These are phyloP conservation scores for Thecophora atra DNA, from an alignment of 2,888 invertebrate species.

Conservation along the genomic window DNA sequence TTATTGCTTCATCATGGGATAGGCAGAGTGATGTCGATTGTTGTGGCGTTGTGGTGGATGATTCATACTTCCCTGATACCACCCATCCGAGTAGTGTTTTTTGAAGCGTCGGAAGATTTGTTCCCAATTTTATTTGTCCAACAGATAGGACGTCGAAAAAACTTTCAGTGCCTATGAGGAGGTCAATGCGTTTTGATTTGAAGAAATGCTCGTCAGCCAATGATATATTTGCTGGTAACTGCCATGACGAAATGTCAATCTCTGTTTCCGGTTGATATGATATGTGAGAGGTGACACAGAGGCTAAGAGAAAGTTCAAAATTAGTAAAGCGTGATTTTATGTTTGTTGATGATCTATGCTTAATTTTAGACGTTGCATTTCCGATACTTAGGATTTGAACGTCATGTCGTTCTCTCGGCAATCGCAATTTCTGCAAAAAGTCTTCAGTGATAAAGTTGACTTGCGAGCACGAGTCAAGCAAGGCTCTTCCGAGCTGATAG, in stretches of 20 bases:
- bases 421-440: slow-evolving; percentile 34
- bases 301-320: slow-evolving; percentile 37
- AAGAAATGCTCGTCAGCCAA: slow-evolving; percentile 18
- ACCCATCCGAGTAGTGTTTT: too few species aligned
- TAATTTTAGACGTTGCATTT: slow-evolving; percentile 34
- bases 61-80: neutral
- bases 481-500: slow-evolving; percentile 37
- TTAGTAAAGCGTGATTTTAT: slow-evolving; percentile 39
- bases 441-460: slow-evolving; percentile 42
- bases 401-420: slow-evolving; percentile 32
- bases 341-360: slow-evolving; percentile 32
- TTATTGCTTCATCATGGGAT: too few species aligned
- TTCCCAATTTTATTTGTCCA: slow-evolving; percentile 39
- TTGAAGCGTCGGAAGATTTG: too few species aligned
- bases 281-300: slow-evolving; percentile 27
- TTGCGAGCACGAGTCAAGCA: slow-evolving; percentile 41
- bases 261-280: slow-evolving; percentile 44
- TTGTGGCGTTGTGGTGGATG: neutral
- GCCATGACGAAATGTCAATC: slow-evolving; percentile 41
- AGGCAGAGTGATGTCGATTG: too few species aligned
- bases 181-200: slow-evolving; percentile 39
- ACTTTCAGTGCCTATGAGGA: slow-evolving; percentile 42
- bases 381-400: slow-evolving; percentile 39
- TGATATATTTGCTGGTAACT: slow-evolving; percentile 35
- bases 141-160: slow-evolving; percentile 41